phyloP scores from a whole-genome alignment of 2,888 invertebrate species.

The Acrobasis consociella region DNA sequence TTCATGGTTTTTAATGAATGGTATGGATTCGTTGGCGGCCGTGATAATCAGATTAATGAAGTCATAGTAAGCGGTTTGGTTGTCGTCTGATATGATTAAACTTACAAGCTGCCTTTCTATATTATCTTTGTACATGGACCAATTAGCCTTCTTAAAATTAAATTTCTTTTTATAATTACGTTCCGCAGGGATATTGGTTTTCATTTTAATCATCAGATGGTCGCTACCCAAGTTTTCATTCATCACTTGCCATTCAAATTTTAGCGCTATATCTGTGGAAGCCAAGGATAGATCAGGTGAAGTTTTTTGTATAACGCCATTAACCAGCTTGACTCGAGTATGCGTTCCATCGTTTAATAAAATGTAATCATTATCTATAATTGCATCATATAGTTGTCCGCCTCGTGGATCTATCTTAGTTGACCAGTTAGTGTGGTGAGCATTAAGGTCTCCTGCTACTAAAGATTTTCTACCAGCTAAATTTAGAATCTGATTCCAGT shows the following conservation, averaged over 20 bases:
- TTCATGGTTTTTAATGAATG: constrained; percentile 26
- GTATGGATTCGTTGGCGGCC: constrained; percentile 31
- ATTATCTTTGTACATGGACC: neutral
- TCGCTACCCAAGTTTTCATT: constrained; percentile 11
- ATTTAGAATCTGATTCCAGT: constrained; percentile 1
- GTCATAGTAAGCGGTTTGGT: constrained; percentile 27
- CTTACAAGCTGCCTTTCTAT: neutral
- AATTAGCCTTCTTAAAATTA: constrained; percentile 9
- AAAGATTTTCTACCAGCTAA: neutral
- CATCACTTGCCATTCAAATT: constrained; percentile 8
- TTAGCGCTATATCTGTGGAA: neutral
- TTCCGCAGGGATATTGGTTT: neutral
- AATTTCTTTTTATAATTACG: neutral
- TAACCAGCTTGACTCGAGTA: constrained; percentile 9
- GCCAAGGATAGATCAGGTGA: constrained; percentile 10
- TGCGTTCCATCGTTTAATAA: neutral
- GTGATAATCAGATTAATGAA: constrained; percentile 21
- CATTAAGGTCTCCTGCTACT: neutral
- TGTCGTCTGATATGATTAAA: neutral
- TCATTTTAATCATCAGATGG: neutral
- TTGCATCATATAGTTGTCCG: constrained; percentile 1
- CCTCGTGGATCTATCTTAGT: neutral
- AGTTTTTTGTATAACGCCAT: neutral
- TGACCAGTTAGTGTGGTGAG: constrained; percentile 12
- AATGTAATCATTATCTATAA: neutral